Evolutionary conservation across 2,113 vertebrate species (phyloP), one percentile per base, ranked within the genome.

Genomic region (Mus spicilegus): DNA sequence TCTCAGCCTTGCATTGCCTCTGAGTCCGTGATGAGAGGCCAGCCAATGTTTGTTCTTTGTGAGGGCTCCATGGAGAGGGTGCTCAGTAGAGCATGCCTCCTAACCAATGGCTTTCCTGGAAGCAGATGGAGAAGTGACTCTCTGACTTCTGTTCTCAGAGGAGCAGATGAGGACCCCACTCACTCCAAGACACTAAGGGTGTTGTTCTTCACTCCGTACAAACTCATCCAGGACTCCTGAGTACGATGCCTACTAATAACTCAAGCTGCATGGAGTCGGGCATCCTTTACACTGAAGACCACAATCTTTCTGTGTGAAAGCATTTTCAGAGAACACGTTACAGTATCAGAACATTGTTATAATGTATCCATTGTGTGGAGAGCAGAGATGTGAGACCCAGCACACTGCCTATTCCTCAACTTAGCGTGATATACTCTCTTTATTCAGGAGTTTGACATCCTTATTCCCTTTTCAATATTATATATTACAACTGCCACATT

Each of bases 161-260:
- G 24, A 96, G 81, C 96, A 93, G 92, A 80, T 91, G 89, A 75
- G 94, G 70, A 95, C 97, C 97, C 91, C 81, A 33, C 26, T 87
- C 13, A 87, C 92, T 78, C 39, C 84, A 93, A 22, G 92, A 56
- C 49, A 46, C 95, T 73, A 26, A 65, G 3, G 7, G 0, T 17
- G 8, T 26, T n/a, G 26, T 39, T 10, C 85, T 89, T 28, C n/a
- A 63, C 19, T 91, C 12, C 28, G 4, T 54, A 97, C 46, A 73
- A 95, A 61, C 89, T 76, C 86, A 85, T 94, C 90, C 58, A 78
- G 6, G 24, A 33, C 20, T 30, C 5, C 92, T 49, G n/a, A 46
- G 39, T 87, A 87, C 33, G 13, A 65, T 89, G 85, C 85, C 73
- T 82, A 95, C 39, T 12, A 16, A 58, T 95, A 63, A 87, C 1